Base-by-base conservation (phyloP, 2,797 vertebrate species). In the Sebastes minor region DNA sequence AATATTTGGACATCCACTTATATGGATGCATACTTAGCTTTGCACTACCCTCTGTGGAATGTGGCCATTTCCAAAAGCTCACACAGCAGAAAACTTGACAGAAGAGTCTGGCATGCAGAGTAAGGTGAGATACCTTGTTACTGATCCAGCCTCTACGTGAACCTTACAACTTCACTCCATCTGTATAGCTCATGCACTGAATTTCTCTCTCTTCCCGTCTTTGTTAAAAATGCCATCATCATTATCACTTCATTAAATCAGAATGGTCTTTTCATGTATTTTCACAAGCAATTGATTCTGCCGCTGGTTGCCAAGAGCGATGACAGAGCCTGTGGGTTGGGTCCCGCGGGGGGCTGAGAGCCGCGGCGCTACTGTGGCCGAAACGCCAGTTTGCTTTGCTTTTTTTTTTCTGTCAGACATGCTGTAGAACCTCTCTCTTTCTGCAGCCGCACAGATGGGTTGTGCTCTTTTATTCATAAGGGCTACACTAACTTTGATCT, bases 401-500 rank as follows among this genome's bases (percentile, higher is more conserved):
- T 78, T 35, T 71, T 77, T 77, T 74, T 71, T 69, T 69, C 75
- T 84, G 55, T 63, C 63, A 74, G 71, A 82, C 62, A 71, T 35
- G 49, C 64, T 75, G 82, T 79, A 61, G 79, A 55, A 70, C 42
- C 77, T 33, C 71, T 57, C 74, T 66, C 49, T 81, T 81, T 81
- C 80, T 78, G 49, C 61, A 33, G 86, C 86, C 64, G 85, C 92
- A 92, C 92, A 95, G 92, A 95, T 94, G 93, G 94, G 86, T 89
- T 86, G 75, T 78, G 57, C 88, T 95, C 88, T 94, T 94, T 94
- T 94, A 95, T 95, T 95, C 92, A 95, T 95, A 92, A 93, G 92
- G 90, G 86, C 89, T 78, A 80, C 85, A 68, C 89, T 87, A 88
- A 92, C 93, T 94, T 95, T 95, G 93, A 95, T 95, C 92, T 91